These are phyloP conservation scores for Aradophagus sp. DNA, from an alignment of 1,140 invertebrate genomes.

Conservation along the genomic window DNA sequence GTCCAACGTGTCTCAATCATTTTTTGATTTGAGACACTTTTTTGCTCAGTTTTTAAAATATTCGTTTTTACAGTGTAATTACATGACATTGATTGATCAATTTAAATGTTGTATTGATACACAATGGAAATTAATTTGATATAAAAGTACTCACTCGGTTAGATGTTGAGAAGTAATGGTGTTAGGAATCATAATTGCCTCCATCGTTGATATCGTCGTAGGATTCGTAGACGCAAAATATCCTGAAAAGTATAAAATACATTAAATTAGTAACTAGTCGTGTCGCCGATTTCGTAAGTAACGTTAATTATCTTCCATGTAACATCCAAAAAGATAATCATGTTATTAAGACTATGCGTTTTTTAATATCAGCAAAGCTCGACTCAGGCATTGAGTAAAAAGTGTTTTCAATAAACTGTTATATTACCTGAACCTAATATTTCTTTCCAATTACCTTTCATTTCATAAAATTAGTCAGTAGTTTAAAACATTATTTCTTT, in stretches of 20 bases:
- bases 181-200: slow-evolving; percentile 12
- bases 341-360: slow-evolving; percentile 74
- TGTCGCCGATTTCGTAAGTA: slow-evolving; percentile 63
- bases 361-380: slow-evolving; percentile 74
- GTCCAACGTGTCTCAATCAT: too few species aligned
- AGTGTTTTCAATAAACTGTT: slow-evolving; percentile 75
- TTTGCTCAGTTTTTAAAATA: too few species aligned
- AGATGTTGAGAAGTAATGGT: neutral
- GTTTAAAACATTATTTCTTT: too few species aligned
- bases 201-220: slow-evolving; percentile 1
- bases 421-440: slow-evolving; percentile 73
- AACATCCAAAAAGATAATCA: slow-evolving; percentile 72
- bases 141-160: too few species aligned
- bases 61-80: too few species aligned
- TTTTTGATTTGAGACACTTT: too few species aligned
- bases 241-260: slow-evolving; percentile 18
- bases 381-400: slow-evolving; percentile 65
- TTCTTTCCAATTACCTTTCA: slow-evolving; percentile 16
- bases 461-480: neutral
- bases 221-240: slow-evolving; percentile 12
- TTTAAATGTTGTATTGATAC: too few species aligned
- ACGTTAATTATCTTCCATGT: slow-evolving; percentile 66
- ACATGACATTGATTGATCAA: too few species aligned
- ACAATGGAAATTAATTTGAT: too few species aligned
- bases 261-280: slow-evolving; percentile 36